phyloP scores from a whole-genome alignment of 2,797 vertebrate genomes.

The Xenentodon cancila region DNA sequence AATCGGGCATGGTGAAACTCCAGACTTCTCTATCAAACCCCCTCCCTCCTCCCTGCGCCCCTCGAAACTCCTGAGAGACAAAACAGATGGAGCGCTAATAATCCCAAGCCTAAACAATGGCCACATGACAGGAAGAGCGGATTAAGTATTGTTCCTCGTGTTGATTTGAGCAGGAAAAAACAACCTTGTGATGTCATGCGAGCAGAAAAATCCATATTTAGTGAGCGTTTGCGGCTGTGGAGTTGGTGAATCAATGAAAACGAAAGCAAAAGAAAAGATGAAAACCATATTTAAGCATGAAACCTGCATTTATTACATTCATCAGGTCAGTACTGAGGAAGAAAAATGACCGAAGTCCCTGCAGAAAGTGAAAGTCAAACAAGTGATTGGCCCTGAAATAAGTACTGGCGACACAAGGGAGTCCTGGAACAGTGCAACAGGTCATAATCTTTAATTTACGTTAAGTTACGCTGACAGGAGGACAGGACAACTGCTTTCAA shows the following conservation, averaged over 20 bases:
- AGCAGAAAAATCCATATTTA: slow-evolving; percentile 25
- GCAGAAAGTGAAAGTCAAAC: background rate
- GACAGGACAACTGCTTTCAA: slow-evolving; percentile 15
- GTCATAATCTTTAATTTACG: slow-evolving; percentile 9
- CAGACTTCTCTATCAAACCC: slow-evolving; percentile 3
- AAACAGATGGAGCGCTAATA: slow-evolving; percentile 66
- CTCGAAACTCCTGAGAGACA: slow-evolving; percentile 55
- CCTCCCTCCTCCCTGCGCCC: background rate
- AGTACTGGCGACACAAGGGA: background rate
- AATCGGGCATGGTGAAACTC: background rate
- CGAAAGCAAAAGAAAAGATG: background rate
- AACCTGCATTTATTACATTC: background rate
- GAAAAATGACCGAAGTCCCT: background rate
- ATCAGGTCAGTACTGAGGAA: background rate
- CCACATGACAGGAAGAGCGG: slow-evolving; percentile 67
- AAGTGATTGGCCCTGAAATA: background rate
- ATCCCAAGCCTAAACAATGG: slow-evolving; percentile 68
- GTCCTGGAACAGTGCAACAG: background rate
- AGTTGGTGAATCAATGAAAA: slow-evolving; percentile 3
- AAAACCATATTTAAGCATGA: background rate
- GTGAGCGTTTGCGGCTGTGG: background rate
- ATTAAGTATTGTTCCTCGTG: slow-evolving; percentile 63
- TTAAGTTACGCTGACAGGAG: slow-evolving; percentile 6
- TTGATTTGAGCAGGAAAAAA: slow-evolving; percentile 68
- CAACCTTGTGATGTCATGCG: slow-evolving; percentile 25